These are phyloP conservation scores for Brachyhypopomus gauderio DNA, from an alignment of 2,113 vertebrate genomes.

Conservation along the genomic window DNA sequence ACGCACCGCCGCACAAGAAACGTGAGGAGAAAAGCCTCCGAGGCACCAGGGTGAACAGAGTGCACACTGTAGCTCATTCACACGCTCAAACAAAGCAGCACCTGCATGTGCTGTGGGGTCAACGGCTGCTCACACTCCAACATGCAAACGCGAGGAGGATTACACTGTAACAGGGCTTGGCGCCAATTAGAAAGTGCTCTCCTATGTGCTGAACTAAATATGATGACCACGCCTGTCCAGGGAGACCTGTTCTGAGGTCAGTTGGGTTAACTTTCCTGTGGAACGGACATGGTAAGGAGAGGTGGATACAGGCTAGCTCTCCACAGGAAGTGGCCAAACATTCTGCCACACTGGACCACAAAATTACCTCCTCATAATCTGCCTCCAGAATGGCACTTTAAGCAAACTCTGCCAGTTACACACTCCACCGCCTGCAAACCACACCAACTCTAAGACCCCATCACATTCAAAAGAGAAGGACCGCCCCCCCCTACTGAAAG, in stretches of 20 bases:
- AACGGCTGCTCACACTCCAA: background rate
- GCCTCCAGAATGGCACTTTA: no score
- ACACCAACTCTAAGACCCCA: background rate
- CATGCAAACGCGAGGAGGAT: slow-evolving; percentile 2
- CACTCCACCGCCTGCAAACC: background rate
- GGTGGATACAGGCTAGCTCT: no score
- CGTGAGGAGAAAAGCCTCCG: background rate
- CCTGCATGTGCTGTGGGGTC: background rate
- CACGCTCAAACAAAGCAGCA: background rate
- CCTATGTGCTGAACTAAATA: background rate
- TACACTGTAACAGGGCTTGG: background rate
- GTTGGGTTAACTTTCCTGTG: no score
- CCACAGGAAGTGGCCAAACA: background rate
- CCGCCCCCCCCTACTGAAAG: background rate
- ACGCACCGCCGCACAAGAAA: background rate
- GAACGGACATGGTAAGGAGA: background rate
- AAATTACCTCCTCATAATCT: background rate
- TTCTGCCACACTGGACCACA: background rate
- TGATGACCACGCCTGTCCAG: no score
- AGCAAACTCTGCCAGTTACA: background rate
- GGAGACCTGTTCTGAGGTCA: no score
- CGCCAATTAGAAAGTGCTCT: background rate
- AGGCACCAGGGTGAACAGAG: no score
- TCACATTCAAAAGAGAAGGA: background rate
- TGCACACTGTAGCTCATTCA: background rate